Evolutionary conservation across 2,113 vertebrate genomes (phyloP), one percentile per base, ranked within the genome.

Genomic region (Oryzias javanicus): DNA sequence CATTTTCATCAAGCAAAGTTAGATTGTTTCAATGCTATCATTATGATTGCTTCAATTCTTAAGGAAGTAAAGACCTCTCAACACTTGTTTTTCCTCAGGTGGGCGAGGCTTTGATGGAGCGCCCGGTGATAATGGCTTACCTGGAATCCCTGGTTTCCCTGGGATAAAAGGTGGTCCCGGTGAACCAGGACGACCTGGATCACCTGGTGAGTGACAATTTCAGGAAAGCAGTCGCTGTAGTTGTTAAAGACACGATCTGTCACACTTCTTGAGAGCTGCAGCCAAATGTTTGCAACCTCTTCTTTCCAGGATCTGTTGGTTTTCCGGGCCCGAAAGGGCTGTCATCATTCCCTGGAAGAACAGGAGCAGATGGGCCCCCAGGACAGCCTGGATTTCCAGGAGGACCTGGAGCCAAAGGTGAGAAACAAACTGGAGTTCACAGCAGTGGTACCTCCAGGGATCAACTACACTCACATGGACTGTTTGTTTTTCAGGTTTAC

Each of bases 161-260:
- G 94, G 95, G n/a, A 40, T 58, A 27, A 95, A 92, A 82, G 97
- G 96, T 1, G 3, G 19, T 35, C 71, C 84, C 16, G 97, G 95
- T 80, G 92, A 95, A 20, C 45, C 56, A 63, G 97, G 96, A 47
- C 88, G 84, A 25, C 87, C 89, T 61, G 96, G 95, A 68, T 86
- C 90, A 60, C 89, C 68, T 89, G 94, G 95, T 96, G 91, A 60
- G 77, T 41, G 24, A 55, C 35, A 0, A 20, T 15, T 17, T 17
- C 24, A 22, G 53, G 27, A 8, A 69, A 44, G 20, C 20, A 6
- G 50, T 42, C 35, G 12, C 35, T 35, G 8, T 35, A 3, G 8
- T 35, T 35, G 29, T 10, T 35, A 3, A 35, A 35, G 10, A 35
- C 10, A 35, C 35, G 8, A 35, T 12, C 35, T 12, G 35, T 12